phyloP scores from a whole-genome alignment of 1,140 invertebrate species.

The Mizuhopecten yessoensis region DNA sequence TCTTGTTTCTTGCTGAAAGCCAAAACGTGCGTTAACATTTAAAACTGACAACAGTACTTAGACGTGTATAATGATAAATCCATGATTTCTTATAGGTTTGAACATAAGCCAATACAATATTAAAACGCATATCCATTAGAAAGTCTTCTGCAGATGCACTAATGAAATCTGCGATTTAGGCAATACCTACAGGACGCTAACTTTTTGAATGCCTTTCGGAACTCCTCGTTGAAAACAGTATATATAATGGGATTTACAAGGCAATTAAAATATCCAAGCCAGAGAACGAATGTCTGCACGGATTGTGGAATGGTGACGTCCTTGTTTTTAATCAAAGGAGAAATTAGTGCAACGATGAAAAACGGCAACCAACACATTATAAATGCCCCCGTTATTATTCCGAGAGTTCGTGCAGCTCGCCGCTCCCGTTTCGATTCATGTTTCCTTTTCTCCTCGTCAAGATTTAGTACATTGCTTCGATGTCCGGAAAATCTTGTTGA shows the following conservation, averaged over 20 bases:
- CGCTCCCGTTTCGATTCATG: conserved; percentile 83
- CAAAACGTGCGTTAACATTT: too few species aligned
- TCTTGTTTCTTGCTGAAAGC: too few species aligned
- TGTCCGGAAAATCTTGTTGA: too few species aligned
- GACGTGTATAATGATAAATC: too few species aligned
- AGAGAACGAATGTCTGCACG: conserved; percentile 80
- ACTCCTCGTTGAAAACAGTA: conserved; percentile 82
- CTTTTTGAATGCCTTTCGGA: conserved; percentile 81
- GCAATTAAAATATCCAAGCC: conserved; percentile 82
- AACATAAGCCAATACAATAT: too few species aligned
- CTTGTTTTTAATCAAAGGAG: conserved; percentile 70
- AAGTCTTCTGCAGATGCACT: too few species aligned
- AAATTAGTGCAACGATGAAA: conserved; percentile 79
- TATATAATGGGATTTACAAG: conserved; percentile 82
- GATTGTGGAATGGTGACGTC: conserved; percentile 77
- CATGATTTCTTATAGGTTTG: too few species aligned
- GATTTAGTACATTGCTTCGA: conserved; percentile 55
- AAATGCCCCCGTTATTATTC: conserved; percentile 83
- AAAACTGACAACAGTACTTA: too few species aligned
- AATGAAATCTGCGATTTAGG: too few species aligned
- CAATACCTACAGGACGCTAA: conserved; percentile 68
- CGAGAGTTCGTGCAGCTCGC: conserved; percentile 83
- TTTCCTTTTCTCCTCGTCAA: conserved; percentile 60
- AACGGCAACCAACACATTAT: conserved; percentile 83
- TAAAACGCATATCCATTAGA: too few species aligned